Conservation (phyloP, 2,888 invertebrate species). For the Uloborus plumipes region DNA sequence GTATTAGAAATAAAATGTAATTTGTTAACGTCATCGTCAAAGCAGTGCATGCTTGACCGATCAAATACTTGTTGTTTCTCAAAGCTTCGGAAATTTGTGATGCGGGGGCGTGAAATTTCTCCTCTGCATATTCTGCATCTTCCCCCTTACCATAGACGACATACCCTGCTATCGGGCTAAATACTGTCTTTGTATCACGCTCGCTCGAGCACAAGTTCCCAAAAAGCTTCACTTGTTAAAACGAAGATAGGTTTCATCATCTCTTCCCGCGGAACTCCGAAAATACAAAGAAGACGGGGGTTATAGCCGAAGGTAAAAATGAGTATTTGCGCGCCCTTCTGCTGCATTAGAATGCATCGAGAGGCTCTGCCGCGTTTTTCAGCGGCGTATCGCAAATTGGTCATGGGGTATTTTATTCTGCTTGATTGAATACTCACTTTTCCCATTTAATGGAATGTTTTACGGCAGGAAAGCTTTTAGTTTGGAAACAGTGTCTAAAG, state of each 20-base stretch:
- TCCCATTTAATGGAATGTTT: background rate
- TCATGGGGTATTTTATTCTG: too few species aligned
- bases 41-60: slow-evolving; percentile 37
- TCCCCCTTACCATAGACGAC: too few species aligned
- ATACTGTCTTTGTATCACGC: slow-evolving; percentile 30
- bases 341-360: background rate
- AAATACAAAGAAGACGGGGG: slow-evolving; percentile 3
- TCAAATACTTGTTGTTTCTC: slow-evolving; percentile 57
- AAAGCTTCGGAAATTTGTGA: slow-evolving; percentile 4
- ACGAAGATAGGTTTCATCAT: slow-evolving; percentile 33
- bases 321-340: slow-evolving; percentile 41
- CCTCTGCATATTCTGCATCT: too few species aligned
- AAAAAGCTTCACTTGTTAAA: slow-evolving; percentile 56
- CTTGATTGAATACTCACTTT: background rate
- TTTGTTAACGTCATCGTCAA: slow-evolving; percentile 55
- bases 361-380: too few species aligned
- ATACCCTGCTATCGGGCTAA: slow-evolving; percentile 19
- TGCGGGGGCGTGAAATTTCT: background rate
- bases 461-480: too few species aligned
- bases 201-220: slow-evolving; percentile 37
- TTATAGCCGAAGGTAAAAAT: slow-evolving; percentile 11
- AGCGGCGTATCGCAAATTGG: too few species aligned
- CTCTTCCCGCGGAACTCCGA: slow-evolving; percentile 16
- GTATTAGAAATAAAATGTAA: slow-evolving; percentile 62
- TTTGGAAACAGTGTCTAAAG: too few species aligned